Base-by-base conservation (phyloP, 35 echinoderm and acorn worm genomes). In the Apostichopus parvimensis region DNA sequence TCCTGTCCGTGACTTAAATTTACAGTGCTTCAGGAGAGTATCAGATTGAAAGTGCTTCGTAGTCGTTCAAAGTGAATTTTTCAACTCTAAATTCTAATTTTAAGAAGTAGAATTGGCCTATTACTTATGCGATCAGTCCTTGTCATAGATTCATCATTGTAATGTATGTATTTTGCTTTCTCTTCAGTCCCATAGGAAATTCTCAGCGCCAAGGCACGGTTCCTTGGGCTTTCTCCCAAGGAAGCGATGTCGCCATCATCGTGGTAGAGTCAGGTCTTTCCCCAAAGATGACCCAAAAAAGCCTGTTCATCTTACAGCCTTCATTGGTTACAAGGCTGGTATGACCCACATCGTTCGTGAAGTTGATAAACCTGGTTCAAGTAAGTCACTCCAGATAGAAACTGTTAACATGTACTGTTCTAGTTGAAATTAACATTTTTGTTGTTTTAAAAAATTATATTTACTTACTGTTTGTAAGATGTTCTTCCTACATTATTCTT, bases 291-390 rank as follows among this genome's bases (percentile, higher is more conserved):
- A 99, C 86, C 93, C 93, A 6, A 91, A 77, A 54, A 99, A 99
- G 82, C 97, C 97, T 81, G 93, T 95, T 9, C 97, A 99, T 79
- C 65, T 99, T 79, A 99, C 97, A 73, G 93, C 91, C 82, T 99
- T 99, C 83, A 76, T 99, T 56, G 97, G 97, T 53, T 99, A 99
- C 97, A 99, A 99, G 93, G 95, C 97, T 86, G 97, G 97, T 13
- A 99, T 99, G 97, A 93, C 97, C 64, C 97, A 99, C 82, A 95
- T 99, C 85, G 94, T 99, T 6, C 68, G 97, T 59, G 93, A 96
- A 71, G 97, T 99, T 56, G 97, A 99, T 89, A 90, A 93, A 93
- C 95, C 95, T 77, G 97, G 97, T 56, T 99, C 97, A 89, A 99
- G 97, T 99, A 94, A 96, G 97, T 94, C 53, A 61, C 12, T 61